Conservation (phyloP, 92 coral and sea anemone species). For the Zoanthus solanderi region DNA sequence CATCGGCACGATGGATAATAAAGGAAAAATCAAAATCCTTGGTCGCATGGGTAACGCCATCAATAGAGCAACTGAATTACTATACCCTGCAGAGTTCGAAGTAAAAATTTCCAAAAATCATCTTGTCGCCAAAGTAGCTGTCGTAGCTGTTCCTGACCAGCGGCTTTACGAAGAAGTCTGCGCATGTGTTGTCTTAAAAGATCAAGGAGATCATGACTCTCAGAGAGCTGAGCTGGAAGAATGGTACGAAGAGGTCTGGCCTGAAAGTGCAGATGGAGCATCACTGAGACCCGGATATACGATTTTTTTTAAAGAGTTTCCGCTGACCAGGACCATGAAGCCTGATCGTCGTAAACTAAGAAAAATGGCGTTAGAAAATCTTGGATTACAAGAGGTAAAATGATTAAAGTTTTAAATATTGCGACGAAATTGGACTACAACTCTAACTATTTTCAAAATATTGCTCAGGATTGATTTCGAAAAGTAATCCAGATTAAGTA, state of each 20-base stretch:
- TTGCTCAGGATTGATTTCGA: no score
- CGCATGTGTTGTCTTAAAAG: constrained; percentile 63
- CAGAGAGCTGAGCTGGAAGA: constrained; percentile 32
- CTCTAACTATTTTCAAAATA: no score
- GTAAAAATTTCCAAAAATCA: constrained; percentile 34
- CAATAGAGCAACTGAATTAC: constrained; percentile 44
- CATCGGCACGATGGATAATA: constrained; percentile 32
- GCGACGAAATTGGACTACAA: no score
- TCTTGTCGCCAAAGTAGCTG: constrained; percentile 42
- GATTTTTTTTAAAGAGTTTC: constrained; percentile 28
- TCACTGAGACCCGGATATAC: constrained; percentile 46
- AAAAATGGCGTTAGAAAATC: constrained; percentile 28
- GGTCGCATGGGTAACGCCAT: constrained; percentile 58
- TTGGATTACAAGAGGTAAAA: neutral
- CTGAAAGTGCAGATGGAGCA: constrained; percentile 21
- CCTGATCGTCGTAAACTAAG: constrained; percentile 27
- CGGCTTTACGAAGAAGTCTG: constrained; percentile 63
- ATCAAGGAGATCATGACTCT: neutral
- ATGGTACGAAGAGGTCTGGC: constrained; percentile 49
- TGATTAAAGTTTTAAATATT: no score
- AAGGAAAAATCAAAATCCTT: constrained; percentile 48
- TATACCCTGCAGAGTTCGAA: constrained; percentile 56
- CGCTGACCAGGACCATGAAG: constrained; percentile 57
- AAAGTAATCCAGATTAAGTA: no score
- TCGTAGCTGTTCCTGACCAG: constrained; percentile 69